Conservation (phyloP, 2,113 vertebrate species). For the Glaucomys volans region DNA sequence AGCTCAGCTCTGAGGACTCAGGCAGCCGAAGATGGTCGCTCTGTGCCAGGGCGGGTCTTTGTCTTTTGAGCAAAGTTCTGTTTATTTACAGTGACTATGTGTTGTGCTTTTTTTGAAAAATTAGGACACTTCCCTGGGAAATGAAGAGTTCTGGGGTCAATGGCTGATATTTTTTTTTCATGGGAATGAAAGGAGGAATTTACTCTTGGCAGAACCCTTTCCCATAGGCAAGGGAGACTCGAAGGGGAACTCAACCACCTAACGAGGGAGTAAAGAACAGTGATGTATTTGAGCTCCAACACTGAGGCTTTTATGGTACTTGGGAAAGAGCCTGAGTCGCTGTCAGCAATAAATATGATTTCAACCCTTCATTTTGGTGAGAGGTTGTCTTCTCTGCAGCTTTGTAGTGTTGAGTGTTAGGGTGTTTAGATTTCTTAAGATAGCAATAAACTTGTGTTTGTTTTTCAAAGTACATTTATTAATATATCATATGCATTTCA, state of each 20-base stretch:
- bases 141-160: background rate
- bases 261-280: background rate
- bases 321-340: background rate
- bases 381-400: background rate
- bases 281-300: background rate
- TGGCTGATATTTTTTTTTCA: background rate
- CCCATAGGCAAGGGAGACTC: background rate
- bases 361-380: background rate
- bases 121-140: background rate
- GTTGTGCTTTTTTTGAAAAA: background rate
- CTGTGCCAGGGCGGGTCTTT: too few species aligned
- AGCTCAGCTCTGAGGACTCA: too few species aligned
- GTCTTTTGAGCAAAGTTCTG: background rate
- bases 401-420: background rate
- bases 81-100: background rate
- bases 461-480: background rate
- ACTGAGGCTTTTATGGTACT: background rate
- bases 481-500: background rate
- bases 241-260: background rate
- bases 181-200: background rate
- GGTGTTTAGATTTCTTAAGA: background rate
- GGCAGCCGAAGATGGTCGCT: too few species aligned
- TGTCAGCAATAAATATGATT: background rate
- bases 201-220: background rate
- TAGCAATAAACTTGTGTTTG: background rate